A percentile compares a stretch with the other conserved stretches of the same genome.
Conservation (phyloP, 2,888 invertebrate genomes). For the Pollenia angustigena region DNA sequence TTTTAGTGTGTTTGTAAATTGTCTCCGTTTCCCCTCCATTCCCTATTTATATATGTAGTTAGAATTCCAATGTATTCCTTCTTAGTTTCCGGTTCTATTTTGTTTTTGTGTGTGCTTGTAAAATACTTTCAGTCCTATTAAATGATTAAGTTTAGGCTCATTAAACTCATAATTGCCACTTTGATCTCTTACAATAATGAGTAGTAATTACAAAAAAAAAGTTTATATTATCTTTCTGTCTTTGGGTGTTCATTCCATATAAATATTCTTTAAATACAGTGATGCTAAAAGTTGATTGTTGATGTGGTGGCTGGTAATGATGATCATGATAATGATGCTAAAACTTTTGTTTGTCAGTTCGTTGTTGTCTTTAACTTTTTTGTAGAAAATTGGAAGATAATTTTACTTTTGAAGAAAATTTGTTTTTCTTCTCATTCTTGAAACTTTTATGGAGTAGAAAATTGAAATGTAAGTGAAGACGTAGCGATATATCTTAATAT, state of each 20-base stretch:
- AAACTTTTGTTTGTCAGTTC: conserved; percentile 29
- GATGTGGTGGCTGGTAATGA: background rate
- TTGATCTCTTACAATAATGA: conserved; percentile 69
- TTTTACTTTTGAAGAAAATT: conserved; percentile 13
- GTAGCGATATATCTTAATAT: too few species aligned
- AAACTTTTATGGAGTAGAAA: too few species aligned
- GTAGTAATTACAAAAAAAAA: conserved; percentile 61
- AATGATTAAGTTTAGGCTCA: conserved; percentile 69
- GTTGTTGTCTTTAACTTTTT: conserved; percentile 10
- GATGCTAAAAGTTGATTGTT: conserved; percentile 35
- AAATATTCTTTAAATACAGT: background rate
- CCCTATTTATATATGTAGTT: background rate
- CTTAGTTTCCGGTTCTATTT: background rate
- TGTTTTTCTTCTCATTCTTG: background rate
- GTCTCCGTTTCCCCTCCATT: background rate
- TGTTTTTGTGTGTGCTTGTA: background rate
- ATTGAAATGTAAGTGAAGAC: background rate
- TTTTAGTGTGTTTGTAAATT: background rate
- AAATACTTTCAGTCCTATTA: conserved; percentile 59
- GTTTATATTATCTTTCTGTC: conserved; percentile 38
- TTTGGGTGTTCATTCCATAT: conserved; percentile 22
- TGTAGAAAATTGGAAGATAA: conserved; percentile 31
- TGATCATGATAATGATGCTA: conserved; percentile 28
- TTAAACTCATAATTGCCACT: conserved; percentile 73
- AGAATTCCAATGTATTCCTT: conserved; percentile 22